Evolutionary conservation across 2,797 vertebrate species (phyloP), one percentile per base, ranked within the genome.

Genomic region (Hemibagrus guttatus): DNA sequence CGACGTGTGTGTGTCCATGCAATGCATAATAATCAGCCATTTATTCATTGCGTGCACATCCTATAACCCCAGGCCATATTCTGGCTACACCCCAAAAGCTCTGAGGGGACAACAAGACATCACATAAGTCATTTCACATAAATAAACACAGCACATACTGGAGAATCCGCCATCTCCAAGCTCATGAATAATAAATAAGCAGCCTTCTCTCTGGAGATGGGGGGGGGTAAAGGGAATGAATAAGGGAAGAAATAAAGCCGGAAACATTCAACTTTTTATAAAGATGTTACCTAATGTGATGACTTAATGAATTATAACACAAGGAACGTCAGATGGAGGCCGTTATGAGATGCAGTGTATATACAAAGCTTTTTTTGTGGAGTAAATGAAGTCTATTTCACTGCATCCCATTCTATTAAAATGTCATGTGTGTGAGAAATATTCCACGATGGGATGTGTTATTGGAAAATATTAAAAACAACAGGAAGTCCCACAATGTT

Each of bases 31-130:
- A 82, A 82, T 31, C 63, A 68, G 28, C 46, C 13, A n/a, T 66
- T 82, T 82, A 82, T 68, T 82, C 19, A 68, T 68, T 68, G 81
- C 81, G 6, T 85, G 14, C 58, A 61, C 39, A 49, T 85, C 71
- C 49, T 68, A 68, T 82, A 68, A 31, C 81, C 81, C 81, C 81
- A 82, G 81, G 63, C 42, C 28, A 82, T 52, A 82, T 68, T 82
- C 81, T 54, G 63, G 63, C 46, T 82, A 54, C 81, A 68, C 81
- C 81, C 59, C 63, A 82, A 82, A 35, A 35, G 63, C 81, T 82
- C 81, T 68, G 59, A 82, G 63, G 80, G 81, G 63, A 82, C 81
- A 82, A 68, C n/a, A 82, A 82, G 81, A 82, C 81, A 82, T 82
- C 81, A 82, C 63, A 68, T 82, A 66, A 68, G 63, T 82, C 81